Evolutionary conservation across 2,888 invertebrate genomes (phyloP).

Genomic region (Pachycephus smyrnensis): DNA sequence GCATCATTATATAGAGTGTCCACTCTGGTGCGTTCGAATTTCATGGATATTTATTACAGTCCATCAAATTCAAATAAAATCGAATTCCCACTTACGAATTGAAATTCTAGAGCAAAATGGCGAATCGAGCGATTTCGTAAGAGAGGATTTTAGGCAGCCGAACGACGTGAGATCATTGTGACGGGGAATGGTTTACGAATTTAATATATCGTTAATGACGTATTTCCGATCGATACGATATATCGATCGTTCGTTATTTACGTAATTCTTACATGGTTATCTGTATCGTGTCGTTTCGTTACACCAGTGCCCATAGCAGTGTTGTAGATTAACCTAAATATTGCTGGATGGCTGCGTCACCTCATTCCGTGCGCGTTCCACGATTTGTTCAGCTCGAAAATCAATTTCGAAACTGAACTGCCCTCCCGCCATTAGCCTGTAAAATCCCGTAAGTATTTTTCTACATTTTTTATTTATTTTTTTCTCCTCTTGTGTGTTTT

Average conservation of each 20-base stretch:
- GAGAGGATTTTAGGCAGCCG: neutral
- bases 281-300: neutral
- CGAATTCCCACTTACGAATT: neutral
- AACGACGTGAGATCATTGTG: neutral
- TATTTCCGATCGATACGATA: neutral
- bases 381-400: neutral
- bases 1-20: neutral
- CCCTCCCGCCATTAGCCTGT: neutral
- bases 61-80: neutral
- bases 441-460: constrained; percentile 5
- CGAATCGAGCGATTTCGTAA: neutral
- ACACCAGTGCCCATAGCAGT: neutral
- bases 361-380: neutral
- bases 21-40: neutral
- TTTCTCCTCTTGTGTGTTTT: neutral
- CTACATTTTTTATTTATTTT: neutral
- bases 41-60: neutral
- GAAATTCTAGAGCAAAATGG: neutral
- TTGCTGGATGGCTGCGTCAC: neutral
- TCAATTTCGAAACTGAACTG: neutral
- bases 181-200: neutral
- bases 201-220: neutral
- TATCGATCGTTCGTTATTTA: neutral
- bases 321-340: neutral
- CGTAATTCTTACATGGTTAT: neutral